Evolutionary conservation across 2,113 vertebrate species (phyloP).

Genomic region (Trematomus loennbergii): DNA sequence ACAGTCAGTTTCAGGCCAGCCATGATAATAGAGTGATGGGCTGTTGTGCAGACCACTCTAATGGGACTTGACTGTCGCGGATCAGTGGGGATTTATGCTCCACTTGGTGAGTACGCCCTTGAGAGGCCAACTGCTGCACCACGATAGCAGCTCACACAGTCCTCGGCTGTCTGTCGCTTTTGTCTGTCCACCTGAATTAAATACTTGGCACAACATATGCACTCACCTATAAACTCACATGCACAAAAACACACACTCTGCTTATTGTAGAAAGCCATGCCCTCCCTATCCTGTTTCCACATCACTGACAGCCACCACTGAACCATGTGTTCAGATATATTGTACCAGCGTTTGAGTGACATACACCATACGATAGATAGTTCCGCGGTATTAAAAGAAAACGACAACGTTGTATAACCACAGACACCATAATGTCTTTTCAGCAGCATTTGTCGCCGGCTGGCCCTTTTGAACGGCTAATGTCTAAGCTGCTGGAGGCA

Average conservation of each 20-base stretch:
- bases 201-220: constrained; percentile 70
- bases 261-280: not conserved
- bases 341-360: constrained; percentile 53
- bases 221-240: constrained; percentile 42
- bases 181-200: constrained; percentile 74
- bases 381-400: constrained; percentile 72
- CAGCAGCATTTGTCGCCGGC: constrained; percentile 75
- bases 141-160: constrained; percentile 68
- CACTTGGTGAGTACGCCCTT: constrained; percentile 76
- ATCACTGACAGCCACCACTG: constrained; percentile 15
- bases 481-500: constrained; percentile 79
- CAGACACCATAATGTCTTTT: constrained; percentile 78
- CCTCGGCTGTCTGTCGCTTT: constrained; percentile 67
- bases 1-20: constrained; percentile 76
- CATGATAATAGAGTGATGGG: constrained; percentile 80
- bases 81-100: constrained; percentile 80
- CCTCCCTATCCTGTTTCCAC: not conserved
- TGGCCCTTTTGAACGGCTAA: constrained; percentile 80
- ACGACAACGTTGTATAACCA: constrained; percentile 64
- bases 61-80: constrained; percentile 79
- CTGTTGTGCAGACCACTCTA: constrained; percentile 78
- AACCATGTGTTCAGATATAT: constrained; percentile 59
- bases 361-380: constrained; percentile 64
- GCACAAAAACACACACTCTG: constrained; percentile 26
- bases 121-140: constrained; percentile 74